phyloP scores from a whole-genome alignment of 2,113 vertebrate species.

The Syngnathus typhle region DNA sequence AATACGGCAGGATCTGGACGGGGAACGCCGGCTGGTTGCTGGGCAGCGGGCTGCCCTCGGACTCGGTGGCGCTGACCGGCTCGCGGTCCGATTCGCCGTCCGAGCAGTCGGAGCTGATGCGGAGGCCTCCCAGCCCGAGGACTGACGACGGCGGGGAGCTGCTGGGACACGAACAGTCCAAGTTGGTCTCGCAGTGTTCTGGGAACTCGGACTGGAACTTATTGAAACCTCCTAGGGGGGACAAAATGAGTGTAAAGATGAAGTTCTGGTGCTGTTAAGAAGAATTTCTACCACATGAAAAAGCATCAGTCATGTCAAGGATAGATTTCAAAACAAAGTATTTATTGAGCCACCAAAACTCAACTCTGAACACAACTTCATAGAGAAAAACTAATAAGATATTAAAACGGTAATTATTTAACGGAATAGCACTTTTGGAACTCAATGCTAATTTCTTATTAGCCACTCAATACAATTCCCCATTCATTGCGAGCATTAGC shows the following conservation, averaged over 20 bases:
- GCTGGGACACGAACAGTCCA: slow-evolving; percentile 88
- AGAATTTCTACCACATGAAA: neutral
- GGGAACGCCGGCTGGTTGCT: slow-evolving; percentile 94
- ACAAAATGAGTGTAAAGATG: neutral
- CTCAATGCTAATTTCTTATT: no score
- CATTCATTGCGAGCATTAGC: no score
- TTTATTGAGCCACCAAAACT: no score
- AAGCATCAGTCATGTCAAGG: no score
- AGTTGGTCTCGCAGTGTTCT: slow-evolving; percentile 91
- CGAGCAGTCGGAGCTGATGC: slow-evolving; percentile 93
- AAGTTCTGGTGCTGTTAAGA: neutral
- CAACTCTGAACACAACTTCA: no score
- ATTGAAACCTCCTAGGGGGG: slow-evolving; percentile 85
- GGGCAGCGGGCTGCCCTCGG: slow-evolving; percentile 88
- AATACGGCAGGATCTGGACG: slow-evolving; percentile 94
- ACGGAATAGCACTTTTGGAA: no score
- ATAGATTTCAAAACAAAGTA: no score
- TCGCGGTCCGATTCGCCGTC: slow-evolving; percentile 94
- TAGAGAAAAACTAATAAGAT: no score
- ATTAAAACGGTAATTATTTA: no score
- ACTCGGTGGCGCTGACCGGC: slow-evolving; percentile 93
- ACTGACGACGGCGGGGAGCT: slow-evolving; percentile 87
- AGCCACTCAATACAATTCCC: no score
- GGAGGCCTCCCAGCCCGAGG: slow-evolving; percentile 86
- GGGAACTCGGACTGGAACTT: slow-evolving; percentile 95